A percentile compares a stretch with the other conserved stretches of the same genome.
These are phyloP conservation scores for Muscicapa striata DNA, from an alignment of 2,797 vertebrate species.

Conservation along the genomic window DNA sequence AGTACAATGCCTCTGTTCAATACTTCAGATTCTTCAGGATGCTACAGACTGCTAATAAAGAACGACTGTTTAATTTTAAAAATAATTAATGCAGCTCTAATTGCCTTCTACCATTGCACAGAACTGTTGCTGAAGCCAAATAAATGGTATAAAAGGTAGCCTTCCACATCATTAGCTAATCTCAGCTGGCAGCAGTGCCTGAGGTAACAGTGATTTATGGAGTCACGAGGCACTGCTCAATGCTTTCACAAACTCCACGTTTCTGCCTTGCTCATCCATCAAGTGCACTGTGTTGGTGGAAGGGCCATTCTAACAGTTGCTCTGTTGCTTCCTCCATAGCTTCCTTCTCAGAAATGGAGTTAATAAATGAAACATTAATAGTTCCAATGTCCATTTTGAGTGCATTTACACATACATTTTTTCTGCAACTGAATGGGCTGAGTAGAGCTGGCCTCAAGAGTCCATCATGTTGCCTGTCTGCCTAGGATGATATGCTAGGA, in stretches of 20 bases:
- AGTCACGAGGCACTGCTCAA: background rate
- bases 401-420: background rate
- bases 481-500: background rate
- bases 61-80: background rate
- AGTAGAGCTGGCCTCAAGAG: background rate
- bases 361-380: background rate
- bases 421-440: background rate
- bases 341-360: background rate
- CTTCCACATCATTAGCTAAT: background rate
- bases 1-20: background rate
- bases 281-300: accelerated
- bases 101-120: background rate
- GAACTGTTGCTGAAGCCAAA: background rate
- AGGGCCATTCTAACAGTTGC: background rate
- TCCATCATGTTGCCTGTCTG: accelerated
- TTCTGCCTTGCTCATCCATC: accelerated
- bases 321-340: background rate
- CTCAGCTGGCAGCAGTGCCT: background rate
- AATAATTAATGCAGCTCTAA: background rate
- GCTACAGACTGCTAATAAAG: background rate
- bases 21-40: background rate
- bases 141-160: background rate
- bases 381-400: background rate
- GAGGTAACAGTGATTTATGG: background rate
- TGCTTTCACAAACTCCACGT: background rate